Conservation (phyloP, 2,888 invertebrate species). For the Pachydiplax longipennis region DNA sequence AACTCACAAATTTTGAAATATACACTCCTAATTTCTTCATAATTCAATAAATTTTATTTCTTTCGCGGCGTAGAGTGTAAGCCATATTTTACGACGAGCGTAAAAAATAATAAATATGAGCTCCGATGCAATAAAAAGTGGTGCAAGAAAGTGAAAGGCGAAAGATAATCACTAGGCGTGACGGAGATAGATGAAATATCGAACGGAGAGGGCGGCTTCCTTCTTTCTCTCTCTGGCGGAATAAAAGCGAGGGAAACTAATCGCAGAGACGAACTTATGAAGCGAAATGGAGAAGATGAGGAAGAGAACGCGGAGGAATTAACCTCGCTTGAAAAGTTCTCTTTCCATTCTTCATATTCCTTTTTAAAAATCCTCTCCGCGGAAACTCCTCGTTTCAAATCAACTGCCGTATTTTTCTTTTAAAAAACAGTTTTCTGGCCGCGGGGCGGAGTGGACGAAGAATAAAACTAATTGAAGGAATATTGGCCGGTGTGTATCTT, state of each 20-base stretch:
- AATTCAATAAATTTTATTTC: background rate
- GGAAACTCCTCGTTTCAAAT: background rate
- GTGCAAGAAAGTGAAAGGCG: background rate
- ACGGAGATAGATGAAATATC: background rate
- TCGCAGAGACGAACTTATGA: background rate
- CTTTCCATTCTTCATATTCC: background rate
- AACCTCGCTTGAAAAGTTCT: background rate
- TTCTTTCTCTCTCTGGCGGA: background rate
- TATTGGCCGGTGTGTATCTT: background rate
- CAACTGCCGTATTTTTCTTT: background rate
- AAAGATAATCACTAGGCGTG: background rate
- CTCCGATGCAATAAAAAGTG: background rate
- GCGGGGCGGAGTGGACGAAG: background rate
- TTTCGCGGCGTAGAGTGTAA: too few relatives aligned
- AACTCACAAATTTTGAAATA: too few relatives aligned
- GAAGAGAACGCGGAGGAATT: background rate
- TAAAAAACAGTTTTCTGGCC: background rate
- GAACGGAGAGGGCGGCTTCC: background rate
- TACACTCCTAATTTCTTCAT: background rate
- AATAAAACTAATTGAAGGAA: background rate
- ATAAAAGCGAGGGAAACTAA: background rate
- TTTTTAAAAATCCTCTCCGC: background rate
- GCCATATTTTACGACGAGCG: too few relatives aligned
- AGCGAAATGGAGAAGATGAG: background rate
- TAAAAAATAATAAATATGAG: too few relatives aligned